Evolutionary conservation across 2,797 vertebrate genomes (phyloP).

Genomic region (Acipenser ruthenus): DNA sequence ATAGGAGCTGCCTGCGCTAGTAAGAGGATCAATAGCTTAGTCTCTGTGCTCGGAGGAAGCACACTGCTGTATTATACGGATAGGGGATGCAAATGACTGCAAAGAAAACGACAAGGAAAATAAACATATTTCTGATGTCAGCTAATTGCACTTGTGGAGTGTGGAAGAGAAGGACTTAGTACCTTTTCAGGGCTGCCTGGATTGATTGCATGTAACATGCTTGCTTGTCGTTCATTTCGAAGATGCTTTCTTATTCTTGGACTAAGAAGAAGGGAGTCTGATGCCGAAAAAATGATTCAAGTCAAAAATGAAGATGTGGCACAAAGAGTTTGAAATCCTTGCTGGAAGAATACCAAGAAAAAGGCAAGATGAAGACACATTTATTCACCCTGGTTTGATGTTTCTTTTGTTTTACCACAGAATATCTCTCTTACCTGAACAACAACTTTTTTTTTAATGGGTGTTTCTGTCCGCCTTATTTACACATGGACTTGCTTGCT

Average conservation of each 20-base stretch:
- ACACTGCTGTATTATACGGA: slow-evolving; percentile 39
- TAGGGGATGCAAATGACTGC: slow-evolving; percentile 40
- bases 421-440: slow-evolving; percentile 7
- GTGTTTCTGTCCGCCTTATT: background rate
- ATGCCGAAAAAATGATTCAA: background rate
- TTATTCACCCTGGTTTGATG: background rate
- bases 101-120: slow-evolving; percentile 25
- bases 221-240: background rate
- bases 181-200: slow-evolving; percentile 33
- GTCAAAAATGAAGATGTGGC: slow-evolving; percentile 10
- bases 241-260: background rate
- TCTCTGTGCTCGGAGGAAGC: slow-evolving; percentile 52
- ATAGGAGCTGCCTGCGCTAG: slow-evolving; percentile 41
- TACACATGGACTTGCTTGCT: background rate
- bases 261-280: background rate
- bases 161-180: slow-evolving; percentile 37
- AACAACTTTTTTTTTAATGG: slow-evolving; percentile 4
- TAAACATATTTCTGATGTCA: slow-evolving; percentile 29
- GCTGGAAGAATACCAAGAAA: slow-evolving; percentile 17
- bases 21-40: slow-evolving; percentile 49
- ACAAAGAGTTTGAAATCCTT: slow-evolving; percentile 13
- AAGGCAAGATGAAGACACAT: slow-evolving; percentile 6
- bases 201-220: background rate
- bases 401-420: slow-evolving; percentile 2
- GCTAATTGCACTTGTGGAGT: slow-evolving; percentile 33